Evolutionary conservation across 2,888 invertebrate genomes (phyloP), one percentile per base, ranked within the genome.

Genomic region (Neoscelio sp.): DNA sequence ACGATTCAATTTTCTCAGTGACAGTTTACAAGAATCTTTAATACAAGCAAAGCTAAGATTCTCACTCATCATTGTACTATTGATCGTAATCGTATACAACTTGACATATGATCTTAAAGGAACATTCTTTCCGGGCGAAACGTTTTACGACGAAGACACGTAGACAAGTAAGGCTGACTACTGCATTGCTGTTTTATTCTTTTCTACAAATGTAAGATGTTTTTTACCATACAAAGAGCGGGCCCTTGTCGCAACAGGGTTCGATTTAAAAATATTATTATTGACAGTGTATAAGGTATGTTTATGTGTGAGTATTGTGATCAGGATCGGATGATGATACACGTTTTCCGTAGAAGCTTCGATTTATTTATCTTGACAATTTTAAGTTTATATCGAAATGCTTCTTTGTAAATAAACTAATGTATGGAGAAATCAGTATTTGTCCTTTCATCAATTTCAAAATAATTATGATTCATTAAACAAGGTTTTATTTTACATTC

Each of bases 131-230:
- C 52, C 40, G 65, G 65, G 52, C 33, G 20, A 18, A 12, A 26
- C 42, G 40, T 42, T 42, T 58, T 10, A n/a, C 28, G 56, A 42
- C 28, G 23, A 58, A 42, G 10, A 58, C 13, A 38, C 18, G 13
- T 65, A 67, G 67, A 46, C 20, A 54, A 15, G 23, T 67, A 67
- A 67, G 67, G 67, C 67, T 67, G 67, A 67, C 30, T 52, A 54
- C 17, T 54, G 44, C 15, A 68, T 46, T 38, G 46, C 56, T 56
- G 46, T 35, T 26, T 26, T 48, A 38, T 35, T 48, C 2, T 33
- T 40, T 23, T 33, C 28, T 17, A 17, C 33, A 40, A 20, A 10
- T 30, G 8, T 35, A 44, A 28, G 42, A 35, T 23, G 12, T 64
- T 64, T 62, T 62, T 62, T 46, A 58, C 26, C 13, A 23, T n/a